Evolutionary conservation across 2,888 invertebrate genomes (phyloP).

Genomic region (Temnothorax unifasciatus): DNA sequence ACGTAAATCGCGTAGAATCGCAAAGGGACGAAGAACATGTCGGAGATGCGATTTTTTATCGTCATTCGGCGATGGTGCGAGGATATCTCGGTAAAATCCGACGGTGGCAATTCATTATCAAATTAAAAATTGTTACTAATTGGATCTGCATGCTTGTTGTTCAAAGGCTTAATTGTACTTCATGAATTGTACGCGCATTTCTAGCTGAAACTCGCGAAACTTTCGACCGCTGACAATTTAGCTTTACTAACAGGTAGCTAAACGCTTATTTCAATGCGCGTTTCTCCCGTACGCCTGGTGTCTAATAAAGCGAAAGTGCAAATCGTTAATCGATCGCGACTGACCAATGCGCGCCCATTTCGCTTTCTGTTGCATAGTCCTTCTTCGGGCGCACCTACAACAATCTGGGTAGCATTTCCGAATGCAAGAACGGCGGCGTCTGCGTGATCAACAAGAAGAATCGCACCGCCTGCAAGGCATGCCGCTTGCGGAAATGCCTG

Average conservation of each 20-base stretch:
- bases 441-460: slow-evolving; percentile 98
- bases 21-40: background rate
- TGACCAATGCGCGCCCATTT: slow-evolving; percentile 42
- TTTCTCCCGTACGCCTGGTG: background rate
- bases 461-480: slow-evolving; percentile 96
- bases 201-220: background rate
- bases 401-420: slow-evolving; percentile 95
- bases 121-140: slow-evolving; percentile 5
- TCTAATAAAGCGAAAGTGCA: slow-evolving; percentile 13
- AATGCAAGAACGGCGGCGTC: slow-evolving; percentile 96
- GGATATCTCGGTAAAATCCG: background rate
- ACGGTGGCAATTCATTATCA: background rate
- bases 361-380: slow-evolving; percentile 88
- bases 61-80: background rate
- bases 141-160: background rate
- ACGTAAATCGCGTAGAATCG: slow-evolving; percentile 12
- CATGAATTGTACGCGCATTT: background rate
- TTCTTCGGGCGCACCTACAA: slow-evolving; percentile 97
- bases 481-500: slow-evolving; percentile 94
- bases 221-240: background rate
- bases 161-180: slow-evolving; percentile 8
- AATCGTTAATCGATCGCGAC: slow-evolving; percentile 32
- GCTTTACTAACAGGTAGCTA: background rate
- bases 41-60: background rate
- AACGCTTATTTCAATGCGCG: background rate